These are phyloP conservation scores for Leptogaster cylindrica DNA, from an alignment of 2,888 invertebrate genomes.

Conservation along the genomic window DNA sequence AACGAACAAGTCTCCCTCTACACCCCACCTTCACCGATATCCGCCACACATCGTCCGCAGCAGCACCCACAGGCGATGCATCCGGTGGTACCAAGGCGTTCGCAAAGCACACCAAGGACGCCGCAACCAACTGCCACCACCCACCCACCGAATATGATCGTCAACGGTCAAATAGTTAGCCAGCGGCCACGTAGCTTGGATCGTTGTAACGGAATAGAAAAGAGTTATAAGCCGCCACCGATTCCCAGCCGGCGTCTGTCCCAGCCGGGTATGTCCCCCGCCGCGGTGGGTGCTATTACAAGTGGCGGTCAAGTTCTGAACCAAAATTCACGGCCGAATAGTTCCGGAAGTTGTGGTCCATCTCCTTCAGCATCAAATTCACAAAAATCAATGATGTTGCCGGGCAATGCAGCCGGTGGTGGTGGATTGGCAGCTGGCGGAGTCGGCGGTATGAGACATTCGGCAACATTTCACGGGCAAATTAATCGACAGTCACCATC, in stretches of 20 bases:
- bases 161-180: slow-evolving; percentile 46
- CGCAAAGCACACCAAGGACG: slow-evolving; percentile 59
- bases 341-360: slow-evolving; percentile 48
- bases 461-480: slow-evolving; percentile 59
- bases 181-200: slow-evolving; percentile 60
- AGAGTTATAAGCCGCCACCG: slow-evolving; percentile 56
- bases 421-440: slow-evolving; percentile 42
- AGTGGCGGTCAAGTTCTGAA: slow-evolving; percentile 25
- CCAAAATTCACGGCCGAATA: slow-evolving; percentile 43
- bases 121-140: slow-evolving; percentile 44
- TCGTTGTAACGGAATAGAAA: slow-evolving; percentile 56
- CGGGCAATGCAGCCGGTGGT: neutral
- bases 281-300: neutral
- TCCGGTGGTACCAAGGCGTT: slow-evolving; percentile 58
- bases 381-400: slow-evolving; percentile 34
- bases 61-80: slow-evolving; percentile 46
- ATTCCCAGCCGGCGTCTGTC: slow-evolving; percentile 56
- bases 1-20: slow-evolving; percentile 48
- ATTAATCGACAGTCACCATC: slow-evolving; percentile 50
- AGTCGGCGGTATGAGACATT: slow-evolving; percentile 56
- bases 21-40: slow-evolving; percentile 49
- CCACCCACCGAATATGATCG: slow-evolving; percentile 42
- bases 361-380: slow-evolving; percentile 36
- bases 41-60: slow-evolving; percentile 21
- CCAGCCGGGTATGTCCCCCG: slow-evolving; percentile 44